Percentiles rank a stretch among this genome's conserved stretches.
These are phyloP conservation scores for Balanococcus diminutus DNA, from an alignment of 2,888 invertebrate species.

Conservation along the genomic window DNA sequence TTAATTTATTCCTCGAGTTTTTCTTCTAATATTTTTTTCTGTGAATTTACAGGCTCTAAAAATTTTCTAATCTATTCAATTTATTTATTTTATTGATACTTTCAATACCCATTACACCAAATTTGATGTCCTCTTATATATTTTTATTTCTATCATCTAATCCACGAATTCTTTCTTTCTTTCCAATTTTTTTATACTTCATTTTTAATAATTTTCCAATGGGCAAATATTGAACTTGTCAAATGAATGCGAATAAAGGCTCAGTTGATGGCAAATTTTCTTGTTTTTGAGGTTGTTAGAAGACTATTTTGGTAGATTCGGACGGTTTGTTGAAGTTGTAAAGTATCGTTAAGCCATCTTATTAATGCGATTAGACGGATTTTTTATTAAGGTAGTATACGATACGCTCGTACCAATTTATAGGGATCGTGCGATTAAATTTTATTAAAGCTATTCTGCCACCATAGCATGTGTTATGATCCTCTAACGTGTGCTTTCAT, in stretches of 20 bases:
- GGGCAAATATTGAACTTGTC: background rate
- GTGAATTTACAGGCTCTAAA: no score
- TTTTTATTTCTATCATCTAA: no score
- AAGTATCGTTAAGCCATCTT: slow-evolving; percentile 36
- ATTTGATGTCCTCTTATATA: no score
- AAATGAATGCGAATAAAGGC: background rate
- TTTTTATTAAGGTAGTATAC: background rate
- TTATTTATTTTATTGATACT: no score
- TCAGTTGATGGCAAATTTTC: background rate
- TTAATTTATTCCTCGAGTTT: no score
- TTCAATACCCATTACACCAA: no score
- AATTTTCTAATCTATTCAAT: no score
- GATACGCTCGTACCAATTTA: background rate
- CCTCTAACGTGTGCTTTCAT: slow-evolving; percentile 8
- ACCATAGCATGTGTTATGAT: background rate
- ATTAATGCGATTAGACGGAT: slow-evolving; percentile 10
- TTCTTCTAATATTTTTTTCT: no score
- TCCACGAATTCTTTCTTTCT: no score
- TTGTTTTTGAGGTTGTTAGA: background rate
- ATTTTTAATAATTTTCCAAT: background rate
- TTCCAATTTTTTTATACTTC: no score
- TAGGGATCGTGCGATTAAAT: slow-evolving; percentile 12
- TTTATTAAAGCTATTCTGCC: slow-evolving; percentile 13
- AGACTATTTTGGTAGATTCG: background rate
- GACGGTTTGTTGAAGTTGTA: background rate